Evolutionary conservation across 37 sponge, comb jelly and placozoan species (phyloP).

Genomic region (Cladorhizidae sp.): DNA sequence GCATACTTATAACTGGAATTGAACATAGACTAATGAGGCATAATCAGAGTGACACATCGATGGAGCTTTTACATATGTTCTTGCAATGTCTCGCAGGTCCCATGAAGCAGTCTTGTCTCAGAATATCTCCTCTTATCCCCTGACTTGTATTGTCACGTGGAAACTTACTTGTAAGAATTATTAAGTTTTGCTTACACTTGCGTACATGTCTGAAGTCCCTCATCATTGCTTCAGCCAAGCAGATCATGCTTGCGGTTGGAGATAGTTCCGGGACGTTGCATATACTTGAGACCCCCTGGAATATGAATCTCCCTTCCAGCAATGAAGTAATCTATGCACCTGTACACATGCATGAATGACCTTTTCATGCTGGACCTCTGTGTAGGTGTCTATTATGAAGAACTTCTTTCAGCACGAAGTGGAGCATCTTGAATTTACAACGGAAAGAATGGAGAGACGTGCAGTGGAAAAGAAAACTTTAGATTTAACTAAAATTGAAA

Average conservation of each 20-base stretch:
- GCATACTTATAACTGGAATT: too few relatives aligned
- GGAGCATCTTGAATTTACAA: conserved; percentile 54
- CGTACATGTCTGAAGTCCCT: too few relatives aligned
- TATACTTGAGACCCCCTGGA: conserved; percentile 92
- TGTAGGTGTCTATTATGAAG: conserved; percentile 66
- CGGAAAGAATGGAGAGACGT: conserved; percentile 34
- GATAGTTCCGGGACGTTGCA: conserved; percentile 92
- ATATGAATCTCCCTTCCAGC: conserved; percentile 77
- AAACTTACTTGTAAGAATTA: conserved; percentile 58
- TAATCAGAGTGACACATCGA: too few relatives aligned
- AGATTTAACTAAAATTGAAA: background rate
- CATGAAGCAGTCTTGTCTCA: conserved; percentile 91
- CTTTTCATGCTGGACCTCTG: background rate
- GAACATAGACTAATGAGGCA: too few relatives aligned
- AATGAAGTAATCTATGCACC: conserved; percentile 63
- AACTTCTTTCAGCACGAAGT: conserved; percentile 83
- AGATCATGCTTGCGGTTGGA: conserved; percentile 92
- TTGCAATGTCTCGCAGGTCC: conserved; percentile 71
- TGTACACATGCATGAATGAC: background rate
- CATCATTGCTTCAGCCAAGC: conserved; percentile 46
- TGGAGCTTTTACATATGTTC: too few relatives aligned
- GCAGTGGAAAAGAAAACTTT: conserved; percentile 56
- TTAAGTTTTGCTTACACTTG: background rate
- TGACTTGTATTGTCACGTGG: conserved; percentile 79
- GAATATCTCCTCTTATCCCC: conserved; percentile 82